These are phyloP conservation scores for Hyperoodon ampullatus DNA, from an alignment of 2,113 vertebrate species.

Conservation along the genomic window DNA sequence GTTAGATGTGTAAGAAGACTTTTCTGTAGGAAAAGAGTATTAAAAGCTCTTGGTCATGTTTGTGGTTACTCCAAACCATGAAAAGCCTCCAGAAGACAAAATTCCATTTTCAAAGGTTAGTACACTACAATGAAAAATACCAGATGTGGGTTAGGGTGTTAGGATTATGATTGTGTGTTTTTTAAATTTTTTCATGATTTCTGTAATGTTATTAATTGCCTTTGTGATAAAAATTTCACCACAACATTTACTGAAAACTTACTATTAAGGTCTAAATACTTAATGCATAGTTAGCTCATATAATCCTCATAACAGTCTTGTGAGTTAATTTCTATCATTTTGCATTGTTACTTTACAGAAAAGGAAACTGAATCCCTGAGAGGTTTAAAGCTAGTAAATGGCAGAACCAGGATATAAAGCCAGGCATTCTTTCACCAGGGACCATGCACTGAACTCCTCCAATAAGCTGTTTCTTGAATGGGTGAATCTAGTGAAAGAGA, in stretches of 20 bases:
- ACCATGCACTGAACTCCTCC: not conserved
- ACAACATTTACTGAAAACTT: not conserved
- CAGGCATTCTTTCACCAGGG: not conserved
- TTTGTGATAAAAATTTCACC: not conserved
- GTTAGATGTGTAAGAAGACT: not conserved
- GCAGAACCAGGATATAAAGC: not conserved
- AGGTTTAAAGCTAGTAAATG: not conserved
- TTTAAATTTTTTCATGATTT: not conserved
- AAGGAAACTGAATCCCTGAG: not conserved
- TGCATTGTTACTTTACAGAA: not conserved
- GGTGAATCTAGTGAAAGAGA: not conserved
- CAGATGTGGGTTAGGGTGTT: not conserved
- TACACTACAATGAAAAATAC: not conserved
- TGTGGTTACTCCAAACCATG: not conserved
- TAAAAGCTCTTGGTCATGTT: not conserved
- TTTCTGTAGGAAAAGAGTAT: not conserved
- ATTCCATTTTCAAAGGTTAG: constrained; percentile 27
- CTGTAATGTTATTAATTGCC: not conserved
- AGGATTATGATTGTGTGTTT: not conserved
- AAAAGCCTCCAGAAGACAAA: not conserved
- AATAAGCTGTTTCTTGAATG: not conserved
- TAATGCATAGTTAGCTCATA: not conserved
- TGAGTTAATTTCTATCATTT: not conserved
- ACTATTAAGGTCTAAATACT: not conserved
- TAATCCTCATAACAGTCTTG: not conserved